phyloP scores from a whole-genome alignment of 2,797 vertebrate species.

The Xenentodon cancila region DNA sequence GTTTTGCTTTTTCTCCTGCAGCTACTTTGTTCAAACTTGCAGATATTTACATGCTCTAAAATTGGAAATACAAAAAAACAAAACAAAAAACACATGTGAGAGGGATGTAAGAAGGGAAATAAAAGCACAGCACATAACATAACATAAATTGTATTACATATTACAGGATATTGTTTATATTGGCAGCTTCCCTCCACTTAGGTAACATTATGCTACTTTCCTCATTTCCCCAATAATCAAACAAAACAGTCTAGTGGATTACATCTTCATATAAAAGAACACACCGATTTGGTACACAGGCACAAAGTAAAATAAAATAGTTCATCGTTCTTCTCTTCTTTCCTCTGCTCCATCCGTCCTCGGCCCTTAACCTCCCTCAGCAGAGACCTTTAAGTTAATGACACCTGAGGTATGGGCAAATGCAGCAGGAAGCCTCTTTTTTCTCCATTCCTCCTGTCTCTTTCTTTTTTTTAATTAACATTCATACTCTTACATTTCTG shows the following conservation, averaged over 20 bases:
- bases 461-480: constrained; percentile 17
- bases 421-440: constrained; percentile 72
- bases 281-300: not conserved
- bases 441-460: constrained; percentile 15
- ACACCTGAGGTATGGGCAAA: constrained; percentile 82
- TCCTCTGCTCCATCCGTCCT: constrained; percentile 31
- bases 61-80: not conserved
- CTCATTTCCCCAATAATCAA: not conserved
- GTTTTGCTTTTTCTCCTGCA: no score
- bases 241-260: not conserved
- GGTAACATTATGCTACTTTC: not conserved
- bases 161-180: not conserved
- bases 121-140: not conserved
- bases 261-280: constrained; percentile 13
- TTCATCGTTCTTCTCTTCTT: not conserved
- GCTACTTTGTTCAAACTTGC: not conserved
- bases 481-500: constrained; percentile 19
- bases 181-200: not conserved
- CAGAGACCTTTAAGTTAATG: constrained; percentile 92
- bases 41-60: not conserved
- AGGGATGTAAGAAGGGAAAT: no score
- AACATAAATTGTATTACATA: not conserved
- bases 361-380: constrained; percentile 71
- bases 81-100: no score
- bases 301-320: constrained; percentile 1